These are phyloP conservation scores for Mionectes macconnelli DNA, from an alignment of 2,113 vertebrate species.

Conservation along the genomic window DNA sequence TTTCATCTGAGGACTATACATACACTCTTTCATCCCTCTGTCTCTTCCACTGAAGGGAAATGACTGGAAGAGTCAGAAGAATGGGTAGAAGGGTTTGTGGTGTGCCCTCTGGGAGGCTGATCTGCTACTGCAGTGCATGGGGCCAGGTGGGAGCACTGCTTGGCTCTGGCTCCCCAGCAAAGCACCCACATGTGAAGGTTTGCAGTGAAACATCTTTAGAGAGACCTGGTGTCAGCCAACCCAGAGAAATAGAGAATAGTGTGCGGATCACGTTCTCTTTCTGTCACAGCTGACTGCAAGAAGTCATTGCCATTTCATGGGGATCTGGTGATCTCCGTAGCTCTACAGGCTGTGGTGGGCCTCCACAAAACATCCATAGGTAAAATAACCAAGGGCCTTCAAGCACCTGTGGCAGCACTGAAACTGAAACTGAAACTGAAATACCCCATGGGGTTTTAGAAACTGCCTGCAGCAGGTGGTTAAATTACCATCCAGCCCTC, in stretches of 20 bases:
- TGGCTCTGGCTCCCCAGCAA: neutral
- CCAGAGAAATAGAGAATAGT: neutral
- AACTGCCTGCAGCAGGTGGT: neutral
- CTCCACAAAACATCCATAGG: neutral
- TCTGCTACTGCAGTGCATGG: rapidly evolving
- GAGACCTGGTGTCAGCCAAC: neutral
- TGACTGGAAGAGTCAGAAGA: neutral
- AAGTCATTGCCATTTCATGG: neutral
- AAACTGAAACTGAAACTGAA: neutral
- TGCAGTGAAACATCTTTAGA: neutral
- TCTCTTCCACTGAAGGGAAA: neutral
- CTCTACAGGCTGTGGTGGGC: neutral
- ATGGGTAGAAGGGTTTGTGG: neutral
- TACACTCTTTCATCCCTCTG: neutral
- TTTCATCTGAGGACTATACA: slow-evolving; percentile 1
- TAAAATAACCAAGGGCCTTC: neutral
- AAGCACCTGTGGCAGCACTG: neutral
- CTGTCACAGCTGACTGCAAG: neutral
- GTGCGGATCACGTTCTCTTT: neutral
- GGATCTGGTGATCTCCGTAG: neutral
- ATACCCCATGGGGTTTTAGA: neutral
- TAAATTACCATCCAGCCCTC: neutral
- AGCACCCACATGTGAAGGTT: neutral
- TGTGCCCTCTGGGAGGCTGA: neutral
- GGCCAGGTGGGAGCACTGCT: neutral